Evolutionary conservation across 1,140 invertebrate genomes (phyloP), one percentile per base, ranked within the genome.

Genomic region (Leptonema lineaticorne): DNA sequence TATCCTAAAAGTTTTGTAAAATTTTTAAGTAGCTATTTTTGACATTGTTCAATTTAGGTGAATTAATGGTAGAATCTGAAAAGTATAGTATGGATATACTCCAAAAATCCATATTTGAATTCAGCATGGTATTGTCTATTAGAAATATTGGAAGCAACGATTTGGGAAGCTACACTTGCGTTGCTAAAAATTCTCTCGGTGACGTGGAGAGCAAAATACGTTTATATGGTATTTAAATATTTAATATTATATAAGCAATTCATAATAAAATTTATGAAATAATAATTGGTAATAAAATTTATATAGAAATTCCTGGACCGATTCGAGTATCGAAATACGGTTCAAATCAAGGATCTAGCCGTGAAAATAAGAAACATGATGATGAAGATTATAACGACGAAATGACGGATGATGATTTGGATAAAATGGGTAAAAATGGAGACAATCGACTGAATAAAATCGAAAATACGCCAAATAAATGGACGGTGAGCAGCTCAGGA

Each of bases 121-220:
- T 92, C 0, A 87, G 88, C 72, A 94, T 97, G 90, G 87, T 87
- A 24, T 85, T 97, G 76, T 90, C 86, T 48, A 94, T 98, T 66
- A 86, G 88, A 68, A 89, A 91, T 76, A 87, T 97, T 48, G 86
- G 91, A 53, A 85, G 86, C 71, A 85, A 89, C 41, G 95, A 98
- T 78, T 88, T 92, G 50, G 95, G 95, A 30, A 89, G 88, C 9
- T 96, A 96, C 79, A 87, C 86, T 60, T 98, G 95, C 77, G 90
- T 94, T 28, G 93, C 94, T 0, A 94, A 95, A 75, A 98, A 97
- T 80, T 92, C 91, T 7, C 82, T 96, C 1, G 95, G 94, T 2
- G 92, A 92, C 73, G 93, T 94, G 46, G 92, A 95, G 75, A 93
- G 92, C 79, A 91, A 88, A 74, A 95, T 97, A 77, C 84, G 92